Conservation (phyloP, 1,140 invertebrate genomes). For the Tetranychus urticae region DNA sequence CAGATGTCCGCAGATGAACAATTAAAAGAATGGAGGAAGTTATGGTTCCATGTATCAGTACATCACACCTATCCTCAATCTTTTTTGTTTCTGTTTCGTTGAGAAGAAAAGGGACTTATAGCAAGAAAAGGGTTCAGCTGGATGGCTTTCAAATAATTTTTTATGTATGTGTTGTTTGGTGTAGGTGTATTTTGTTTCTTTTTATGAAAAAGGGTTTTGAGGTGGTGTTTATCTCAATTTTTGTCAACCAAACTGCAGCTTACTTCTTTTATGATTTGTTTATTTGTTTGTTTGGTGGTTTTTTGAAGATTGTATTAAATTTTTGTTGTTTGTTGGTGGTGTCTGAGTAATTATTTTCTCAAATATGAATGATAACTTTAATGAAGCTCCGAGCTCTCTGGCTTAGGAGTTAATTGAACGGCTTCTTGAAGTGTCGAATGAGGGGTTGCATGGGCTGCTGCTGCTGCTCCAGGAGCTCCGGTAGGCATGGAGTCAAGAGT, state of each 20-base stretch:
- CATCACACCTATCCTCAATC: background rate
- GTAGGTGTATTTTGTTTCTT: no score
- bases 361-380: constrained; percentile 10
- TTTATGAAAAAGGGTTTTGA: background rate
- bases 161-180: no score
- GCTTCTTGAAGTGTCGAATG: constrained; percentile 19
- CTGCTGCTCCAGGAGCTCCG: constrained; percentile 9
- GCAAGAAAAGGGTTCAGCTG: no score
- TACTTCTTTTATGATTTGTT: background rate
- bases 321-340: background rate
- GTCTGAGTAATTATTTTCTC: background rate
- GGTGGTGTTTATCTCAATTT: background rate
- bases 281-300: background rate
- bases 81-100: background rate
- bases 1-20: background rate
- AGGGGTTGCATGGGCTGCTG: constrained; percentile 17
- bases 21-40: background rate
- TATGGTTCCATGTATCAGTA: background rate
- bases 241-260: background rate
- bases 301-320: background rate
- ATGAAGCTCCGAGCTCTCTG: constrained; percentile 22
- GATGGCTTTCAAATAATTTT: no score
- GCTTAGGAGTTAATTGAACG: constrained; percentile 18
- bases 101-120: no score
- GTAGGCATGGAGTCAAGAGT: constrained; percentile 17